phyloP scores from a whole-genome alignment of 2,113 vertebrate species.

The Gallinago jamesoni region DNA sequence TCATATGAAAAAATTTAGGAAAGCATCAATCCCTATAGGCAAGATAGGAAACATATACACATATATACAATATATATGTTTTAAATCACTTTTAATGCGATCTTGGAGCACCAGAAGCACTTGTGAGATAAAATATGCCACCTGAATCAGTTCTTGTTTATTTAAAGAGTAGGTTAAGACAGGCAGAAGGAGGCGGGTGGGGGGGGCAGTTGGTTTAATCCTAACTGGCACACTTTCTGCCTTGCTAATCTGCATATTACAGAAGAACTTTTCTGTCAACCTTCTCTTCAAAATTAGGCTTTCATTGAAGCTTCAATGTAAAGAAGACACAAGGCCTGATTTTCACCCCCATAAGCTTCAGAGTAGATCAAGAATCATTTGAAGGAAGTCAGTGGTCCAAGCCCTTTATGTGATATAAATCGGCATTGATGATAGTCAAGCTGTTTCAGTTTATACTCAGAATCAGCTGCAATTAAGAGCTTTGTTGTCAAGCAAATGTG shows the following conservation, averaged over 20 bases:
- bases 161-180: neutral
- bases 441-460: neutral
- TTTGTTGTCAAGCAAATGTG: neutral
- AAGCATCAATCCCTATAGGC: neutral
- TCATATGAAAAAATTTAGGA: slow-evolving; percentile 37
- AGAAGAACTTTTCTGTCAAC: neutral
- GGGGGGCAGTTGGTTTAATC: neutral
- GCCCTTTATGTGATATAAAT: neutral
- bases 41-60: neutral
- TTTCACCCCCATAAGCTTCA: neutral
- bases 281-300: neutral
- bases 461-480: neutral
- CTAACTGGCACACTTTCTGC: neutral
- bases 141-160: neutral
- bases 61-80: neutral
- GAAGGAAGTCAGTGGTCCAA: neutral
- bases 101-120: neutral
- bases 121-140: neutral
- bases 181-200: neutral
- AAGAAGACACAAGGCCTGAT: neutral
- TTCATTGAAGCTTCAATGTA: neutral
- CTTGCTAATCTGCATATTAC: neutral
- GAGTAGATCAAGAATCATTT: neutral
- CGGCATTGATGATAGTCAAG: neutral
- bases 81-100: neutral